These are phyloP conservation scores for Hyles euphorbiae DNA, from an alignment of 1,140 invertebrate genomes.

Conservation along the genomic window DNA sequence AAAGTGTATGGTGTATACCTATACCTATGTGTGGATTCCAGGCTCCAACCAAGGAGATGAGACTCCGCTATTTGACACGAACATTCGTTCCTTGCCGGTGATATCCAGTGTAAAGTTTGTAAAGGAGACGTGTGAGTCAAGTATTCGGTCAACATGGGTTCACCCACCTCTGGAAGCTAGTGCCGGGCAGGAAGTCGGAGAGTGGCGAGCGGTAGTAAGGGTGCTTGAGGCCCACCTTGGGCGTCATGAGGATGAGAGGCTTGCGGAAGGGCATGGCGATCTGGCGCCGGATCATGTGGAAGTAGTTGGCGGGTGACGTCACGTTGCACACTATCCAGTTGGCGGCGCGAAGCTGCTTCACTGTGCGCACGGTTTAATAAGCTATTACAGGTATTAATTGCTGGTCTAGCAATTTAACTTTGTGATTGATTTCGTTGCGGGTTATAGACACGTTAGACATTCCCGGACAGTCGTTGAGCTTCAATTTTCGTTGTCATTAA, in stretches of 20 bases:
- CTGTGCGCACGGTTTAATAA: slow-evolving; percentile 28
- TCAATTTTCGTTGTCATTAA: too few relatives aligned
- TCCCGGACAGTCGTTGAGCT: too few relatives aligned
- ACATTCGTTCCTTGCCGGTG: too few relatives aligned
- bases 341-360: slow-evolving; percentile 86
- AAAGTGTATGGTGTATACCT: background rate
- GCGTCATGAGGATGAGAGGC: slow-evolving; percentile 87
- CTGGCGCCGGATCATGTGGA: slow-evolving; percentile 90
- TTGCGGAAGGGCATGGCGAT: slow-evolving; percentile 89
- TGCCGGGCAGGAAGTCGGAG: slow-evolving; percentile 50
- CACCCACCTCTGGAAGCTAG: slow-evolving; percentile 46
- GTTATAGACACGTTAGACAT: background rate
- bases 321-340: slow-evolving; percentile 91
- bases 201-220: slow-evolving; percentile 58
- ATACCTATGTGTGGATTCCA: background rate
- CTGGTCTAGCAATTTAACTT: background rate
- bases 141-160: too few relatives aligned
- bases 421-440: too few relatives aligned
- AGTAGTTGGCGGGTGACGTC: slow-evolving; percentile 90
- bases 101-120: too few relatives aligned
- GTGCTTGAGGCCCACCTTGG: slow-evolving; percentile 81
- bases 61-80: too few relatives aligned
- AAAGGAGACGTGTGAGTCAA: too few relatives aligned
- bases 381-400: background rate
- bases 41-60: background rate